Evolutionary conservation across 2,888 invertebrate genomes (phyloP).

Genomic region (Cybosia mesomella): DNA sequence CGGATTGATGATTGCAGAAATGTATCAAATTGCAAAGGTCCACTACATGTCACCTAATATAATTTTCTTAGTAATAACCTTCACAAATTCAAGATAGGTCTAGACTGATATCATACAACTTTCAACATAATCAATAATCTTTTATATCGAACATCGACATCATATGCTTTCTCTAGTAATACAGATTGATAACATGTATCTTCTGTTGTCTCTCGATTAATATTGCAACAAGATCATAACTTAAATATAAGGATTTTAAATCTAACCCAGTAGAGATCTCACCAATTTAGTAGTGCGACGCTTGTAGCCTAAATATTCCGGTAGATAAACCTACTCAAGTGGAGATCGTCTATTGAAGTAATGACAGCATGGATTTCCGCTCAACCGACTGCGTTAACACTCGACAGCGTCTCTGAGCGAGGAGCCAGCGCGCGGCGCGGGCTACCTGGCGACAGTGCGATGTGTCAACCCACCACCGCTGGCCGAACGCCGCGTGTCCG

Average conservation of each 20-base stretch:
- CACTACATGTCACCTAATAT: not conserved
- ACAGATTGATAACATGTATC: not conserved
- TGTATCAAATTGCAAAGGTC: not conserved
- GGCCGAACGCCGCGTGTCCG: slow-evolving; percentile 81
- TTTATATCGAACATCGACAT: not conserved
- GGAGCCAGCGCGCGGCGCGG: slow-evolving; percentile 71
- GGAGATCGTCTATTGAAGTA: not conserved
- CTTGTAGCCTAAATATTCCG: not conserved
- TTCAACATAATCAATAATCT: not conserved
- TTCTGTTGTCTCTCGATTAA: not conserved
- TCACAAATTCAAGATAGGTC: not conserved
- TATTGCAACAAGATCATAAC: not conserved
- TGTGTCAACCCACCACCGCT: slow-evolving; percentile 85
- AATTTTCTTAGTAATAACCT: not conserved
- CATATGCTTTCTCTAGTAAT: not conserved
- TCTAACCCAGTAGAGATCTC: not conserved
- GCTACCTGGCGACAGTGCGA: slow-evolving; percentile 83
- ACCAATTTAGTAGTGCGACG: not conserved
- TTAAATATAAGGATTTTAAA: not conserved
- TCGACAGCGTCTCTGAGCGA: slow-evolving; percentile 78
- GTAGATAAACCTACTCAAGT: not conserved
- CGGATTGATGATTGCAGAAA: not conserved
- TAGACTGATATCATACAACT: not conserved
- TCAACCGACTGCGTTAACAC: not conserved
- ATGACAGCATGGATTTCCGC: not conserved